These are phyloP conservation scores for Knipowitschia caucasica DNA, from an alignment of 2,797 vertebrate species.

Conservation along the genomic window DNA sequence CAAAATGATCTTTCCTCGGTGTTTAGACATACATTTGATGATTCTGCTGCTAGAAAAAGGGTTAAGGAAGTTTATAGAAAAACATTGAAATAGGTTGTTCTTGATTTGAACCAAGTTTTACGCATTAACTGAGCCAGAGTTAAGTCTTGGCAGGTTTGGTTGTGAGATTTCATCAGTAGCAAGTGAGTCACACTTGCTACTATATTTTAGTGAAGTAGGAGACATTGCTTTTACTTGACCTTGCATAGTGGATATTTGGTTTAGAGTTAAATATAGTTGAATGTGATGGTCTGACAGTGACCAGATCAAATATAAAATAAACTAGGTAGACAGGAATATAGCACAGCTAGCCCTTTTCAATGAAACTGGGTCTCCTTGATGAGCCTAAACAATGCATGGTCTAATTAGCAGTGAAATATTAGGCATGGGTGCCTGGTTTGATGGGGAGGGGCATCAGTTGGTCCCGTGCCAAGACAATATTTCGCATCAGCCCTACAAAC, in stretches of 20 bases:
- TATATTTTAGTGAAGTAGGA: too few relatives aligned
- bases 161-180: too few relatives aligned
- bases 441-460: slow-evolving; percentile 34
- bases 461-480: slow-evolving; percentile 44
- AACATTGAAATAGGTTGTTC: not conserved
- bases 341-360: slow-evolving; percentile 19
- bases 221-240: not conserved
- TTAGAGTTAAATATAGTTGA: too few relatives aligned
- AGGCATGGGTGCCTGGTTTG: slow-evolving; percentile 44
- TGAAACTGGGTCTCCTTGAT: slow-evolving; percentile 34
- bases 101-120: not conserved
- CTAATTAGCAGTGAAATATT: slow-evolving; percentile 49
- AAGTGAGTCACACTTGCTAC: too few relatives aligned
- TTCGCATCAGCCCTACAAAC: slow-evolving; percentile 6
- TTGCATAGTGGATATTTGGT: not conserved
- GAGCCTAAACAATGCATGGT: slow-evolving; percentile 41
- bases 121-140: too few relatives aligned
- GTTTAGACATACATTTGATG: too few relatives aligned
- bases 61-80: not conserved
- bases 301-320: not conserved
- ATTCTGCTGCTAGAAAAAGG: not conserved
- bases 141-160: too few relatives aligned
- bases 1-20: not conserved
- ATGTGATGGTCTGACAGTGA: not conserved
- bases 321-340: slow-evolving; percentile 11